Percentiles rank a stretch among this genome's conserved stretches.
These are phyloP conservation scores for Esperia sulphurella DNA, from an alignment of 2,888 invertebrate species.

Conservation along the genomic window DNA sequence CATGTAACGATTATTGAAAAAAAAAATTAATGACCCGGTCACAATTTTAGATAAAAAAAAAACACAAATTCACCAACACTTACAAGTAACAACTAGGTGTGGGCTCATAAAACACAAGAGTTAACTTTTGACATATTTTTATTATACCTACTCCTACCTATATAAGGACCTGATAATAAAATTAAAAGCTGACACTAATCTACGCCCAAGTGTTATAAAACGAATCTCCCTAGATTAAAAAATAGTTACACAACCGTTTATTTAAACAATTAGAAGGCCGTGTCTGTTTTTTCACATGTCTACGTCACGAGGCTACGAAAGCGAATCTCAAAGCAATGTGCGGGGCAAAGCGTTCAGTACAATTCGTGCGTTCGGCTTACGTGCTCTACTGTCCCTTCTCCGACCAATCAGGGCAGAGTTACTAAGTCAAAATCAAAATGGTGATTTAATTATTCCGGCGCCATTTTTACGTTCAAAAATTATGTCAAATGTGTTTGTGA, in stretches of 20 bases:
- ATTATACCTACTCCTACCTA: no score
- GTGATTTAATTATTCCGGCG: background rate
- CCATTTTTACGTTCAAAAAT: no score
- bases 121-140: no score
- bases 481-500: no score
- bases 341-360: conserved; percentile 57
- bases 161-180: no score
- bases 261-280: conserved; percentile 32
- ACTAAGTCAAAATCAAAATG: conserved; percentile 14
- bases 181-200: background rate
- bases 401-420: conserved; percentile 28
- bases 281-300: conserved; percentile 56
- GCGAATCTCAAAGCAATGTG: conserved; percentile 68
- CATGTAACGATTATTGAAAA: no score
- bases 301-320: conserved; percentile 60
- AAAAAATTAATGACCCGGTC: no score
- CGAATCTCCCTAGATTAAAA: conserved; percentile 1
- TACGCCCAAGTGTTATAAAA: background rate
- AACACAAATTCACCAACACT: no score
- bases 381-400: conserved; percentile 54
- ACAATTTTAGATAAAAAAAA: no score
- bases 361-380: conserved; percentile 61
- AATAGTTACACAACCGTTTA: conserved; percentile 16
- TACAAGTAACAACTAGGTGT: no score
- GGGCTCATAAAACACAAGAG: no score